These are phyloP conservation scores for Seira ritae DNA, from an alignment of 2,888 invertebrate species.

Conservation along the genomic window DNA sequence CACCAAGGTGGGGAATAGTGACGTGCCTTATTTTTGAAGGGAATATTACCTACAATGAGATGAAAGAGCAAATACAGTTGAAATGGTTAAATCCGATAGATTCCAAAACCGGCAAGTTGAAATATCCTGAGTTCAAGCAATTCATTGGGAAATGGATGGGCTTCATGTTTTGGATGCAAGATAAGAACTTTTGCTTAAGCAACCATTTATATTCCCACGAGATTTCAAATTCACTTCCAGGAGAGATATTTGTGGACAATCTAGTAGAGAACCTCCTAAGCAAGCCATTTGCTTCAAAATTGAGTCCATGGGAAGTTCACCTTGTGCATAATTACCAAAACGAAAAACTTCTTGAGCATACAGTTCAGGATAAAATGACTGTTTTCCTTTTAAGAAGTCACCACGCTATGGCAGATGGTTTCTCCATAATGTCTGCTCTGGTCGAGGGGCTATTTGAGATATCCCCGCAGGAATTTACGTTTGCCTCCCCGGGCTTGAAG, in stretches of 20 bases:
- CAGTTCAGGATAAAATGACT: too few relatives aligned
- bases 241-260: not conserved
- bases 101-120: too few relatives aligned
- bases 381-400: constrained; percentile 28
- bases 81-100: too few relatives aligned
- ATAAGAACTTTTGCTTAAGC: constrained; percentile 21
- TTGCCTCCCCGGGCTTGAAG: too few relatives aligned
- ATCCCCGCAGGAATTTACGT: too few relatives aligned
- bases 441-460: constrained; percentile 30
- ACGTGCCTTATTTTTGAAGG: too few relatives aligned
- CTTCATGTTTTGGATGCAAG: constrained; percentile 44
- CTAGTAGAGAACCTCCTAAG: constrained; percentile 22
- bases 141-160: constrained; percentile 44
- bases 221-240: not conserved
- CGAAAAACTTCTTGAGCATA: not conserved
- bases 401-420: constrained; percentile 38
- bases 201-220: constrained; percentile 39
- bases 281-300: constrained; percentile 5
- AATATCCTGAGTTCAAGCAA: constrained; percentile 37
- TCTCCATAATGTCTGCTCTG: constrained; percentile 21
- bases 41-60: too few relatives aligned
- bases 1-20: too few relatives aligned
- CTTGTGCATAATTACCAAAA: constrained; percentile 39
- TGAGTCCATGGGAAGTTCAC: constrained; percentile 57
- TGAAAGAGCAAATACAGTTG: too few relatives aligned